Evolutionary conservation across 2,888 invertebrate genomes (phyloP).

Genomic region (Plemyria rubiginata): DNA sequence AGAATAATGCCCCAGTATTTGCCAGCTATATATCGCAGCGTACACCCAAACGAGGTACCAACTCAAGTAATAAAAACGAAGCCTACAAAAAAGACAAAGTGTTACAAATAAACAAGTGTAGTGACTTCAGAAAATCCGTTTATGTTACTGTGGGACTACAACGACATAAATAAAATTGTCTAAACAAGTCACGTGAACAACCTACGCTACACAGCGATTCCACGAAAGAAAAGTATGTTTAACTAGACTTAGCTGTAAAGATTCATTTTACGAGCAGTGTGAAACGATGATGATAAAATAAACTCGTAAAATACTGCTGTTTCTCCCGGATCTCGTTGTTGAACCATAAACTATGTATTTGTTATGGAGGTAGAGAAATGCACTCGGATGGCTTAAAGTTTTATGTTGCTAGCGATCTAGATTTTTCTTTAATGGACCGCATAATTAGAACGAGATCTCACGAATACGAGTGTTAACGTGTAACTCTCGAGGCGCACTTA

Average conservation of each 20-base stretch:
- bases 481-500: no score
- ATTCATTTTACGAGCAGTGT: slow-evolving; percentile 59
- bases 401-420: slow-evolving; percentile 3
- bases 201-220: slow-evolving; percentile 5
- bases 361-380: slow-evolving; percentile 18
- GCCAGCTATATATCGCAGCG: no score
- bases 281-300: slow-evolving; percentile 58
- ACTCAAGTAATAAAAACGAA: no score
- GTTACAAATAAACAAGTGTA: no score
- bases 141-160: no score
- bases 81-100: not conserved
- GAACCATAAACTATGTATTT: slow-evolving; percentile 19
- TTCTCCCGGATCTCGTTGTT: slow-evolving; percentile 44
- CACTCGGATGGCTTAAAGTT: slow-evolving; percentile 16
- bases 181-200: slow-evolving; percentile 2
- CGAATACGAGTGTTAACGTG: no score
- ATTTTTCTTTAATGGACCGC: not conserved
- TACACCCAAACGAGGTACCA: no score
- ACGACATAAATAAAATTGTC: not conserved
- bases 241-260: slow-evolving; percentile 44
- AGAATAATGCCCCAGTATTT: no score
- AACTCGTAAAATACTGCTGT: slow-evolving; percentile 53
- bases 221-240: slow-evolving; percentile 18
- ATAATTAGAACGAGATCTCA: no score
- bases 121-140: no score